Evolutionary conservation across 2,797 vertebrate species (phyloP), one percentile per base, ranked within the genome.

Genomic region (Premnoplex brunnescens): DNA sequence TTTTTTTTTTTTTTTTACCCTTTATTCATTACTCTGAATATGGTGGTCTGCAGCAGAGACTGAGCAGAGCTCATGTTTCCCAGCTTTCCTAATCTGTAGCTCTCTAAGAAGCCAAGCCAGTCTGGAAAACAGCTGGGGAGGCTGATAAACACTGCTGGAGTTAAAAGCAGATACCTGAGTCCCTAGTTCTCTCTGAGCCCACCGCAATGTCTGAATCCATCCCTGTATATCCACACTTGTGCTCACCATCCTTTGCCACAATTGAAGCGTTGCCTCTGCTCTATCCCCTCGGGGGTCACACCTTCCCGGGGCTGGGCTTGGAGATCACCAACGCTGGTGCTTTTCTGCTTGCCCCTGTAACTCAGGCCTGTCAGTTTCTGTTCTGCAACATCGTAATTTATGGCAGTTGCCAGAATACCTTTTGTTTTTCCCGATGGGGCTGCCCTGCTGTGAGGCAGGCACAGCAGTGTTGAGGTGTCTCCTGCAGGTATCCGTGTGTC

Each of bases 281-380:
- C 51, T 79, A 27, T 36, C 76, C 32, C 34, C 18, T 43, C 1
- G 0, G n/a, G 34, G 69, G 32, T 32, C 4, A 0, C 51, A 66
- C 39, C 44, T 41, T 52, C 75, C 39, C 5, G 1, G n/a, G 28
- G 24, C 27, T 81, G 64, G 5, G 14, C 9, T 91, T 73, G 52
- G 24, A 49, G 20, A 28, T 88, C 46, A 71, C 20, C 58, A 27
- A 8, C n/a, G 24, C 46, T 54, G 52, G 48, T 23, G 58, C 37
- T 59, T 63, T 55, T 81, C 39, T 51, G 44, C 55, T 75, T 49
- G 26, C 55, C 48, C 48, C 5, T 48, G 19, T 63, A 74, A 88
- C 52, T 63, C 48, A 13, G 32, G 19, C 62, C 56, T 48, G 72
- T 48, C 37, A 56, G 0, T 51, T 55, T 68, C 1, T 0, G 15